Evolutionary conservation across 2,113 vertebrate species (phyloP).

Genomic region (Setophaga coronata): DNA sequence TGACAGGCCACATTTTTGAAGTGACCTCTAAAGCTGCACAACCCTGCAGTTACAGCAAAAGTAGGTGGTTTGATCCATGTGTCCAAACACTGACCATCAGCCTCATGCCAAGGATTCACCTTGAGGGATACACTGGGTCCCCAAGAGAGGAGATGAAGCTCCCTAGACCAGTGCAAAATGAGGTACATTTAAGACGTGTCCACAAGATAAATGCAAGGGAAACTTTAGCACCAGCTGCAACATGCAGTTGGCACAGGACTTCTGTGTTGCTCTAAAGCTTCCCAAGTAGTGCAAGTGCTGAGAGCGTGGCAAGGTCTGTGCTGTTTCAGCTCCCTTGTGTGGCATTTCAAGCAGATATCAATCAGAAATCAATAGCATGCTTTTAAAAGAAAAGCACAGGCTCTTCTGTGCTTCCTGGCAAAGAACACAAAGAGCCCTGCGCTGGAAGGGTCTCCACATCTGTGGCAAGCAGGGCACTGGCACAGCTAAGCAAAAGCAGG

Average conservation of each 20-base stretch:
- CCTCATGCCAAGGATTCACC: background rate
- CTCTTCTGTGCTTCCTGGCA: background rate
- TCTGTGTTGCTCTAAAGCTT: background rate
- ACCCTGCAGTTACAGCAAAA: background rate
- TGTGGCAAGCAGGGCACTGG: background rate
- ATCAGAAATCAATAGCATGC: background rate
- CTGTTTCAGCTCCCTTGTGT: background rate
- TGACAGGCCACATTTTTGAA: background rate
- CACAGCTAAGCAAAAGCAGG: background rate
- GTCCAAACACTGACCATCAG: rapidly evolving
- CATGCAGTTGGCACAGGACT: rapidly evolving
- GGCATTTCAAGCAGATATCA: background rate
- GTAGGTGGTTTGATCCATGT: background rate
- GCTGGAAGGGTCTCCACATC: background rate
- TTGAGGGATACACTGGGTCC: background rate
- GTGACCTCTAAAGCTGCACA: background rate
- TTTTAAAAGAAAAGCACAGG: background rate
- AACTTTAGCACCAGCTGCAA: background rate
- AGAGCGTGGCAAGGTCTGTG: background rate
- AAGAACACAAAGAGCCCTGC: background rate
- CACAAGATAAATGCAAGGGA: background rate
- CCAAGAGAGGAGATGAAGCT: background rate
- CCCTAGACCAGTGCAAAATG: background rate
- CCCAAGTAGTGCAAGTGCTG: background rate
- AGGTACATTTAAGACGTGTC: background rate